phyloP scores from a whole-genome alignment of 2,888 invertebrate species.

The Watsonalla cultraria region DNA sequence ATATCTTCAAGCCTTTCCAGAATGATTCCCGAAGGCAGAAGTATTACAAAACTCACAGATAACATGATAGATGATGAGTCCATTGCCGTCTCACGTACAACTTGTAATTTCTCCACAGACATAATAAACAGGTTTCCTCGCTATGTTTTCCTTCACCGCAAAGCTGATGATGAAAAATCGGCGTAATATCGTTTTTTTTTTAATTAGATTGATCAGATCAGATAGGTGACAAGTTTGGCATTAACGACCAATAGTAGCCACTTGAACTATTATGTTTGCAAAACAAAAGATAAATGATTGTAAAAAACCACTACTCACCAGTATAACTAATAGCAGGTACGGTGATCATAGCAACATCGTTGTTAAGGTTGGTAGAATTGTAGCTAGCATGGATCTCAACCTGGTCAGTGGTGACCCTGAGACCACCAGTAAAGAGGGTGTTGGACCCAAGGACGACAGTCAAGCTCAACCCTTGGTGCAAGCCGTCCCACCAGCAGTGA shows the following conservation, averaged over 20 bases:
- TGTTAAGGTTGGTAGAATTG: slow-evolving; percentile 29
- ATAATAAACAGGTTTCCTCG: background rate
- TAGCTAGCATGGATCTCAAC: slow-evolving; percentile 30
- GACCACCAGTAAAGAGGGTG: slow-evolving; percentile 38
- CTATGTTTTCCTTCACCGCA: too few species aligned
- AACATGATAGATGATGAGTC: too few species aligned
- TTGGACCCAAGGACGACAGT: slow-evolving; percentile 40
- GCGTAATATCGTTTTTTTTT: too few species aligned
- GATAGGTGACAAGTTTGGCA: background rate
- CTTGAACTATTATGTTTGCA: too few species aligned
- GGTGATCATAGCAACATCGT: slow-evolving; percentile 38
- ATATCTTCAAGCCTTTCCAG: background rate
- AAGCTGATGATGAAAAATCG: background rate
- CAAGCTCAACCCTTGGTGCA: slow-evolving; percentile 20
- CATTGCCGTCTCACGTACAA: too few species aligned
- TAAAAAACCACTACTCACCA: slow-evolving; percentile 26
- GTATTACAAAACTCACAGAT: too few species aligned
- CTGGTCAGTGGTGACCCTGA: slow-evolving; percentile 24
- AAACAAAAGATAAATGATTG: too few species aligned
- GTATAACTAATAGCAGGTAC: slow-evolving; percentile 24
- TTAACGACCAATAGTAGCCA: background rate
- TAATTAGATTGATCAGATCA: too few species aligned
- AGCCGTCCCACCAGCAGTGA: slow-evolving; percentile 40
- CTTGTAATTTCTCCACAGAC: background rate
- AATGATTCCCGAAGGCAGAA: too few species aligned